These are phyloP conservation scores for Lochmaea crataegi DNA, from an alignment of 2,888 invertebrate genomes.

Conservation along the genomic window DNA sequence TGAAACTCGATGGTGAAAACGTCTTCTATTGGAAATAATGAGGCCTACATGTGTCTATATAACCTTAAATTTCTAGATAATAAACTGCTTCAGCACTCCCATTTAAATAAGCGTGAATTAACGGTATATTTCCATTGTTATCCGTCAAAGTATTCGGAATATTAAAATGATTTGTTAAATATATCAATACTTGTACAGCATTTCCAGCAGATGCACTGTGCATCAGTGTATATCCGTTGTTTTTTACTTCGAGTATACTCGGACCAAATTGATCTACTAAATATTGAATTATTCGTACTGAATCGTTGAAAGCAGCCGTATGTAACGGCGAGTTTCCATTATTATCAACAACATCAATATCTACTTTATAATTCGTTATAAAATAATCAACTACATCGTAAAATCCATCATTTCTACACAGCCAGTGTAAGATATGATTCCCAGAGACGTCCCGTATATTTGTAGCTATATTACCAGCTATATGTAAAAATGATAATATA, in stretches of 20 bases:
- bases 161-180: not conserved
- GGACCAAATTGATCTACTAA: not conserved
- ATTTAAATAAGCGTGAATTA: not conserved
- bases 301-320: not conserved
- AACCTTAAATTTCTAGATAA: not conserved
- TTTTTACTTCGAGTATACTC: not conserved
- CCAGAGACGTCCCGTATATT: not conserved
- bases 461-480: not conserved
- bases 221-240: not conserved
- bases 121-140: not conserved
- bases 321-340: not conserved
- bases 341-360: not conserved
- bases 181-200: not conserved
- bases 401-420: not conserved
- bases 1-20: no score
- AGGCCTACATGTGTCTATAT: no score
- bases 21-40: no score
- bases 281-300: not conserved
- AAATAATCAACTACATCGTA: not conserved
- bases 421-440: not conserved
- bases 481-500: no score
- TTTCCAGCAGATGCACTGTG: slow-evolving; percentile 2
- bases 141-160: not conserved
- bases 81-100: not conserved
- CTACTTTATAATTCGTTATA: not conserved